Percentiles rank a stretch among this genome's conserved stretches.
These are phyloP conservation scores for Siniperca undulata DNA, from an alignment of 2,797 vertebrate genomes.

Conservation along the genomic window DNA sequence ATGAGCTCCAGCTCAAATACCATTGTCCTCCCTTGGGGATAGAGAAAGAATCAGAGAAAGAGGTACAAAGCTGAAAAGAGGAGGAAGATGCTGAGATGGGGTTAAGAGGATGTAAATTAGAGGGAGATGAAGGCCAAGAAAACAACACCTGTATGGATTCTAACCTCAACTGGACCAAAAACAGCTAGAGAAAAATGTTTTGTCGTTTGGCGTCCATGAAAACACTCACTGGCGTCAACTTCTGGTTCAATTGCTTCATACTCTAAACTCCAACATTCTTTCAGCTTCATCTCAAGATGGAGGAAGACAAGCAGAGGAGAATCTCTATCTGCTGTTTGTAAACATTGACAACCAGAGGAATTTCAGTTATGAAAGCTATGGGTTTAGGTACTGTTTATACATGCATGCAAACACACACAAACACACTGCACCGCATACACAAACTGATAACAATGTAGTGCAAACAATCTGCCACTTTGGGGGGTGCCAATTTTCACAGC, in stretches of 20 bases:
- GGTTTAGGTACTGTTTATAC: constrained; percentile 66
- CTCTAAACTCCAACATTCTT: constrained; percentile 54
- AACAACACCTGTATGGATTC: constrained; percentile 7
- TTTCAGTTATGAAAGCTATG: constrained; percentile 74
- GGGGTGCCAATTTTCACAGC: constrained; percentile 55
- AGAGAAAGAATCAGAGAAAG: constrained; percentile 21
- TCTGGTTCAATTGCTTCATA: constrained; percentile 26
- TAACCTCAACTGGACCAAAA: neutral
- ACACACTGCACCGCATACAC: constrained; percentile 38
- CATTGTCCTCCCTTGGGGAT: constrained; percentile 10
- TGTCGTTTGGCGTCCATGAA: neutral
- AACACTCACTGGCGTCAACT: constrained; percentile 11
- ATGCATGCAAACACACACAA: constrained; percentile 44
- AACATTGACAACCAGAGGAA: constrained; percentile 67
- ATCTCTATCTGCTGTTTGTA: constrained; percentile 63
- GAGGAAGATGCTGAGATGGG: constrained; percentile 5
- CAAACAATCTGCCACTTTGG: constrained; percentile 55
- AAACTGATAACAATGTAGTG: constrained; percentile 59
- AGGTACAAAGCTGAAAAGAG: constrained; percentile 24
- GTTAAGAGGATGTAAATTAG: constrained; percentile 19
- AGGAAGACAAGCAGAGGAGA: constrained; percentile 33
- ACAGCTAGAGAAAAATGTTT: constrained; percentile 28
- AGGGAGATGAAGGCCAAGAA: constrained; percentile 23
- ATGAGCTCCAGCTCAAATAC: constrained; percentile 47
- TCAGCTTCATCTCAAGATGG: constrained; percentile 28